Evolutionary conservation across 2,888 invertebrate genomes (phyloP).

Genomic region (Ypsolopha scabrella): DNA sequence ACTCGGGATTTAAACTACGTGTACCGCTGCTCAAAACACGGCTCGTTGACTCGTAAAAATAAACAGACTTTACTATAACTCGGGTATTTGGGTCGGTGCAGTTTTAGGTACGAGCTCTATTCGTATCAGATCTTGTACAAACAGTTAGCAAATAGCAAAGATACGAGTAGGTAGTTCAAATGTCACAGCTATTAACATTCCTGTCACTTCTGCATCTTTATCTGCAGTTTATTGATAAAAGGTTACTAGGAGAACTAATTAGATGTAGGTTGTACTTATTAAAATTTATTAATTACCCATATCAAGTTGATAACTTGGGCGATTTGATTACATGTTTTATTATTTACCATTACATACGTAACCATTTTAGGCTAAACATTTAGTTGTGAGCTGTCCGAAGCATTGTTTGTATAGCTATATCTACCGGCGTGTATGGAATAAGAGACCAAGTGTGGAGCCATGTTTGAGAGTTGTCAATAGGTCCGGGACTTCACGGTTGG

Average conservation of each 20-base stretch:
- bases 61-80: conserved; percentile 33
- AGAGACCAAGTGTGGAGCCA: background rate
- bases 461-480: conserved; percentile 35
- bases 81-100: conserved; percentile 11
- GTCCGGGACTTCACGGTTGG: conserved; percentile 59
- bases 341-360: no score
- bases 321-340: no score
- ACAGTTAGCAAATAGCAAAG: background rate
- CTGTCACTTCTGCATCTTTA: background rate
- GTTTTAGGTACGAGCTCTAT: conserved; percentile 8
- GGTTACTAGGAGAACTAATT: background rate
- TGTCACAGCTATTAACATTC: background rate
- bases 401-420: background rate
- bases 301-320: no score
- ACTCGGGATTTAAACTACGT: background rate
- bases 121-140: background rate
- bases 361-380: background rate
- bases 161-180: background rate
- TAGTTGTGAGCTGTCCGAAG: background rate
- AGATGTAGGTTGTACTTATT: background rate
- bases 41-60: conserved; percentile 42
- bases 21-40: conserved; percentile 21
- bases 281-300: no score
- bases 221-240: background rate
- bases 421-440: background rate